Conservation (phyloP, 2,797 vertebrate genomes). For the Lacerta agilis region DNA sequence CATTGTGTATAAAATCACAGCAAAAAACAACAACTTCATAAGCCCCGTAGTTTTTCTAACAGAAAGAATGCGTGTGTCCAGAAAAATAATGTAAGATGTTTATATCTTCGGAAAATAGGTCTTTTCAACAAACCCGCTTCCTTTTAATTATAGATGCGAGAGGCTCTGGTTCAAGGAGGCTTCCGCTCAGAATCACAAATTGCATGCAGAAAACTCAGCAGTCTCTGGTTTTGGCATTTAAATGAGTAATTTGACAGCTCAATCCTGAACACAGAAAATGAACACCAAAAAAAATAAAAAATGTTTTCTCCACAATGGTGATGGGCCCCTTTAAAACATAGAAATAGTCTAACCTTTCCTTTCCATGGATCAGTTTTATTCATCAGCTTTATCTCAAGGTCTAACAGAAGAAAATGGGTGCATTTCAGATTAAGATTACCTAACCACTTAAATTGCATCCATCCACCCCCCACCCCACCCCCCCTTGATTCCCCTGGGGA, state of each 20-base stretch:
- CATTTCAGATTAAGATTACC: neutral
- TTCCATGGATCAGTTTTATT: conserved; percentile 20
- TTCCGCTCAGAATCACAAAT: conserved; percentile 34
- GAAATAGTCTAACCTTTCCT: neutral
- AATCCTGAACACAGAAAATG: conserved; percentile 18
- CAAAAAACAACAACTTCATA: conserved; percentile 89
- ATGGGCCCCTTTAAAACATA: neutral
- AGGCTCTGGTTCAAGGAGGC: conserved; percentile 7
- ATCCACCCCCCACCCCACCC: no score
- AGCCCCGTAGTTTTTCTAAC: conserved; percentile 74
- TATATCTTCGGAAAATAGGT: conserved; percentile 33
- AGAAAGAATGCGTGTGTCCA: conserved; percentile 62
- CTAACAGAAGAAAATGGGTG: neutral
- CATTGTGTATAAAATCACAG: conserved; percentile 82
- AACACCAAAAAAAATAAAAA: conserved; percentile 8
- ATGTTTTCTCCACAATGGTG: conserved; percentile 17
- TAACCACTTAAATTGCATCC: neutral
- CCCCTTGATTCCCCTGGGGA: neutral
- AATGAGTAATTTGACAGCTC: conserved; percentile 43
- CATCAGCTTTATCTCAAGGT: neutral
- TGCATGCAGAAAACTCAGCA: conserved; percentile 31
- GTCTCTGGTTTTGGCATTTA: conserved; percentile 35
- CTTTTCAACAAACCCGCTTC: conserved; percentile 51
- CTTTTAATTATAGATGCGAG: conserved; percentile 45
- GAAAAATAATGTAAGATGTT: conserved; percentile 66